These are phyloP conservation scores for Listronotus bonariensis DNA, from an alignment of 1,140 invertebrate genomes.

Conservation along the genomic window DNA sequence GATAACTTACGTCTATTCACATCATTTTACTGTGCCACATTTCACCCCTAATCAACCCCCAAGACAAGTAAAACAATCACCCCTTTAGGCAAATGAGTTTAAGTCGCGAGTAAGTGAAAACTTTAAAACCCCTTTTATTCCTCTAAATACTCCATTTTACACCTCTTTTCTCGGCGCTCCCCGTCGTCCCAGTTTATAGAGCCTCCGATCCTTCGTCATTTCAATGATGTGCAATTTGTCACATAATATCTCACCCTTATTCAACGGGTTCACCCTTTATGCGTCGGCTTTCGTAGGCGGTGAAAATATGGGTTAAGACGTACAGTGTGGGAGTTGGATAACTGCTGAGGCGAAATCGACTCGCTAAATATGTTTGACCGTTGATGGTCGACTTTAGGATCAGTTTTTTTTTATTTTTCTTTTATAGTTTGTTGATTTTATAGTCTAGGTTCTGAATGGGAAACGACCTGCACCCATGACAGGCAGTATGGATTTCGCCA, in stretches of 20 bases:
- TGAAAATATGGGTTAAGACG: constrained; percentile 7
- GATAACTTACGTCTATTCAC: constrained; percentile 17
- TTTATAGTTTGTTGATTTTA: too few species aligned
- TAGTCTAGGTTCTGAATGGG: too few species aligned
- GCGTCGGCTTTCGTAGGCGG: constrained; percentile 1
- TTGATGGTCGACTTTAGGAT: too few species aligned
- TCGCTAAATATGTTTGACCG: too few species aligned
- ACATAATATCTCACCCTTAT: constrained; percentile 51
- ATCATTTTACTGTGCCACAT: constrained; percentile 17
- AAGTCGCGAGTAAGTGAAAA: constrained; percentile 38
- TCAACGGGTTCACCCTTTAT: constrained; percentile 37
- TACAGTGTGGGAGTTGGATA: background rate
- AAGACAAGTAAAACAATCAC: constrained; percentile 36
- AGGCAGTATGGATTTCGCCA: too few species aligned
- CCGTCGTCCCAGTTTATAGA: constrained; percentile 38
- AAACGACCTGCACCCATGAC: too few species aligned
- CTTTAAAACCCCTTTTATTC: constrained; percentile 42
- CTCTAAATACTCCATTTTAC: constrained; percentile 47
- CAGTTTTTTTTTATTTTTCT: too few species aligned
- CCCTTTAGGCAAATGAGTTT: constrained; percentile 38
- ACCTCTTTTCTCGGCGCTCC: constrained; percentile 39
- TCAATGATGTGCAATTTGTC: constrained; percentile 55
- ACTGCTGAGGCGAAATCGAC: too few species aligned
- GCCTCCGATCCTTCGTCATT: constrained; percentile 42
- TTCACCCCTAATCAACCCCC: constrained; percentile 27